Evolutionary conservation across 1,140 invertebrate species (phyloP).

Genomic region (Pogonognathellus flavescens): DNA sequence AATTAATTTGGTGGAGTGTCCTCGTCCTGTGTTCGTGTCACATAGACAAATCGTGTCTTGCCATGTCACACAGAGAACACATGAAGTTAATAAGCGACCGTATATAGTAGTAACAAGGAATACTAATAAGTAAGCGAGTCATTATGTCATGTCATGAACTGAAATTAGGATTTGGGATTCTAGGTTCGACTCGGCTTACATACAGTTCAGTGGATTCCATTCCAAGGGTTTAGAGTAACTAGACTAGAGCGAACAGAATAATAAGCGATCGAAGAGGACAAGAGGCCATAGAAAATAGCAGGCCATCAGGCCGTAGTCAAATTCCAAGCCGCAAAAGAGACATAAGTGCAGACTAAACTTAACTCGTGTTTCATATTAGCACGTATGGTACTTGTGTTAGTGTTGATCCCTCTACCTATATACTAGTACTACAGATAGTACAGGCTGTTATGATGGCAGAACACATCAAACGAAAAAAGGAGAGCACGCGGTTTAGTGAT

Average conservation of each 20-base stretch:
- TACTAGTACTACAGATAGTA: too few relatives aligned
- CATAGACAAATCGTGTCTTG: background rate
- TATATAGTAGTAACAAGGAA: background rate
- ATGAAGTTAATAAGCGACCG: background rate
- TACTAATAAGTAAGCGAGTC: background rate
- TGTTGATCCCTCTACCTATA: too few relatives aligned
- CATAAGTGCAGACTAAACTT: background rate
- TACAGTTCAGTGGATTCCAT: conserved; percentile 18
- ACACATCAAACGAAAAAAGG: conserved; percentile 10
- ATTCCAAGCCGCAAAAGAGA: conserved; percentile 1
- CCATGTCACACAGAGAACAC: background rate
- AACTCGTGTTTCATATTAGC: too few relatives aligned
- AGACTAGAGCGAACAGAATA: conserved; percentile 27
- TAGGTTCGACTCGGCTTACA: conserved; percentile 38
- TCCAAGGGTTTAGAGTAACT: conserved; percentile 12
- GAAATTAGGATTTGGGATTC: conserved; percentile 49
- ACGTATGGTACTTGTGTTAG: background rate
- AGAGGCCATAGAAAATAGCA: conserved; percentile 16
- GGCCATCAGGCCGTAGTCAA: too few relatives aligned
- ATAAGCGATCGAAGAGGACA: conserved; percentile 14
- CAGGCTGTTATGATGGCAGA: too few relatives aligned
- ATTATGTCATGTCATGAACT: conserved; percentile 34
- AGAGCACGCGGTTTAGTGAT: conserved; percentile 14
- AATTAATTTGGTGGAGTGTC: conserved; percentile 1
- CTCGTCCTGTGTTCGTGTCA: conserved; percentile 4